Conservation (phyloP, 2,888 invertebrate species). For the Spilosoma lubricipeda region DNA sequence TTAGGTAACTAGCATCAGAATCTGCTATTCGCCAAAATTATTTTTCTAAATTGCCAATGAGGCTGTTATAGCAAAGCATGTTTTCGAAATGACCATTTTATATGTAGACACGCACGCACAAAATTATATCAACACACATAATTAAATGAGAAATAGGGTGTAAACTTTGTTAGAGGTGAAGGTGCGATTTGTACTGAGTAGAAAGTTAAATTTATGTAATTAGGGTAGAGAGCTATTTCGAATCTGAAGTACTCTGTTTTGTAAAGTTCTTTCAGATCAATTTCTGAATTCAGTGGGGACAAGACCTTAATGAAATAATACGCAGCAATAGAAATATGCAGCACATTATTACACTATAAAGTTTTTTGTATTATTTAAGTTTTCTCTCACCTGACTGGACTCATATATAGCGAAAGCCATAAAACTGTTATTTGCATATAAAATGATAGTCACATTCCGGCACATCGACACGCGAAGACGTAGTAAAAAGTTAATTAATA, state of each 20-base stretch:
- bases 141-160: neutral
- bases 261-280: neutral
- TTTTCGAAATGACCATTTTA: neutral
- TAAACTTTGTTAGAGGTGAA: neutral
- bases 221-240: neutral
- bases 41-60: neutral
- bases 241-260: neutral
- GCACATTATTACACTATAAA: neutral
- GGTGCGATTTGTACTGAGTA: neutral
- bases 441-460: conserved; percentile 9
- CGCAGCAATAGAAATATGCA: neutral
- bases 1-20: neutral
- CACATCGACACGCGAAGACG: conserved; percentile 11
- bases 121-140: neutral
- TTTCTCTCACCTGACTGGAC: neutral
- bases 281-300: neutral
- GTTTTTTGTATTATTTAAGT: neutral
- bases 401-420: neutral
- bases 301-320: neutral
- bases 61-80: neutral
- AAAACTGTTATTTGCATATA: conserved; percentile 15
- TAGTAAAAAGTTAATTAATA: conserved; percentile 18
- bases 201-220: neutral
- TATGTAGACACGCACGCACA: neutral
- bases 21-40: neutral